phyloP scores from a whole-genome alignment of 2,888 invertebrate species.

The Achlya flavicornis region DNA sequence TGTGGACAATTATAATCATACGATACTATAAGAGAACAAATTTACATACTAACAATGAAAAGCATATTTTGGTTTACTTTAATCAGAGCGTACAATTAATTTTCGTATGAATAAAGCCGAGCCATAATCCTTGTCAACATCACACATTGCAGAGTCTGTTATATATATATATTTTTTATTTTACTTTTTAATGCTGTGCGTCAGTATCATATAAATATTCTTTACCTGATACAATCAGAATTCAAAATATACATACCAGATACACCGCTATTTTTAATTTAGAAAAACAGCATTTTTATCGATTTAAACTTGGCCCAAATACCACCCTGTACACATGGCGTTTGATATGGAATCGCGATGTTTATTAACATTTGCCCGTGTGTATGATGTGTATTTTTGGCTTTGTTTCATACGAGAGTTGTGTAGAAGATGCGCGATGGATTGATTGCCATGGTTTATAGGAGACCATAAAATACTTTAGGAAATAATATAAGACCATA shows the following conservation, averaged over 20 bases:
- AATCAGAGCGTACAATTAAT: background rate
- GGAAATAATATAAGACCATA: background rate
- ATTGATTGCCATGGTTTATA: background rate
- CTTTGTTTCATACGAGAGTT: background rate
- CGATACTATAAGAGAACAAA: too few species aligned
- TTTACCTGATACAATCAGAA: background rate
- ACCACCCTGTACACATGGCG: background rate
- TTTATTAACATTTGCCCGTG: background rate
- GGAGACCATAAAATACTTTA: background rate
- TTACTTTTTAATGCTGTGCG: too few species aligned
- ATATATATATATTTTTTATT: too few species aligned
- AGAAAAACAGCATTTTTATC: background rate
- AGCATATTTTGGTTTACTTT: background rate
- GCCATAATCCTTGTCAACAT: too few species aligned
- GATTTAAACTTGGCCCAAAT: background rate
- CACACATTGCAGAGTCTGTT: too few species aligned
- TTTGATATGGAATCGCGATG: background rate
- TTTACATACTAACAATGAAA: too few species aligned
- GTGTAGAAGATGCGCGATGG: background rate
- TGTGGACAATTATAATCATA: too few species aligned
- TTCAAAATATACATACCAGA: background rate
- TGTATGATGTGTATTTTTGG: background rate
- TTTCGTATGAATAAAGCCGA: background rate
- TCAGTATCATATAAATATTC: background rate
- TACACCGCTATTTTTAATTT: background rate